Conservation (phyloP, 1,140 invertebrate genomes). For the Zaprionus taronus region DNA sequence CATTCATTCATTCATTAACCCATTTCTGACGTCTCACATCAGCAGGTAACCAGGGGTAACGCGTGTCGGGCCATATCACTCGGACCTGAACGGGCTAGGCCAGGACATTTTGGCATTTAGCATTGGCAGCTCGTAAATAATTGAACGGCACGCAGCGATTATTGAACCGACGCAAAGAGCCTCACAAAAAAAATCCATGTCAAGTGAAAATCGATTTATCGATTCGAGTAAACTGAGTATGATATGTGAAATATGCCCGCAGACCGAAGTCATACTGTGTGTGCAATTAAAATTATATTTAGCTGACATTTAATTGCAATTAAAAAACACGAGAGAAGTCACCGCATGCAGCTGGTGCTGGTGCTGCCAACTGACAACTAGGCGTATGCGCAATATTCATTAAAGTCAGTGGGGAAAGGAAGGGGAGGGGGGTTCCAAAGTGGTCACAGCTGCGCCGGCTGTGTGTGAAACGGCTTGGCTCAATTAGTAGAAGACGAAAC, state of each 20-base stretch:
- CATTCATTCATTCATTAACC: conserved; percentile 8
- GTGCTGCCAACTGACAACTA: conserved; percentile 24
- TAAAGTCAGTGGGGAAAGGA: conserved; percentile 4
- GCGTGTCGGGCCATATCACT: conserved; percentile 20
- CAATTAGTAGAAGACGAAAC: conserved; percentile 41
- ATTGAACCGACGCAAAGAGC: conserved; percentile 28
- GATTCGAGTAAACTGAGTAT: conserved; percentile 37
- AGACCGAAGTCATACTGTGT: conserved; percentile 10
- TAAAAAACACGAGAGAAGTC: conserved; percentile 24
- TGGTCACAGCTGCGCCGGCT: conserved; percentile 46
- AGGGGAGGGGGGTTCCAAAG: neutral
- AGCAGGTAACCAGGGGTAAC: conserved; percentile 23
- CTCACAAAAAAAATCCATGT: conserved; percentile 39
- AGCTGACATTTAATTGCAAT: conserved; percentile 54
- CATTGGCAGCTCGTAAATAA: conserved; percentile 43
- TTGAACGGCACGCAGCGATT: conserved; percentile 36
- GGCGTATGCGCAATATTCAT: conserved; percentile 60
- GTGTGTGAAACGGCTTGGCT: conserved; percentile 16
- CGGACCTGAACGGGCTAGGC: neutral
- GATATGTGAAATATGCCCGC: conserved; percentile 19
- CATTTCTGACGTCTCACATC: conserved; percentile 14
- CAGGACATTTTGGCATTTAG: conserved; percentile 33
- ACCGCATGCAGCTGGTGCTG: conserved; percentile 1
- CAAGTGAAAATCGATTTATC: conserved; percentile 71
- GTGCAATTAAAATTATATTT: conserved; percentile 66